Percentiles rank a stretch among this genome's conserved stretches.
Conservation (phyloP, 2,888 invertebrate species). For the Entomobrya proxima region DNA sequence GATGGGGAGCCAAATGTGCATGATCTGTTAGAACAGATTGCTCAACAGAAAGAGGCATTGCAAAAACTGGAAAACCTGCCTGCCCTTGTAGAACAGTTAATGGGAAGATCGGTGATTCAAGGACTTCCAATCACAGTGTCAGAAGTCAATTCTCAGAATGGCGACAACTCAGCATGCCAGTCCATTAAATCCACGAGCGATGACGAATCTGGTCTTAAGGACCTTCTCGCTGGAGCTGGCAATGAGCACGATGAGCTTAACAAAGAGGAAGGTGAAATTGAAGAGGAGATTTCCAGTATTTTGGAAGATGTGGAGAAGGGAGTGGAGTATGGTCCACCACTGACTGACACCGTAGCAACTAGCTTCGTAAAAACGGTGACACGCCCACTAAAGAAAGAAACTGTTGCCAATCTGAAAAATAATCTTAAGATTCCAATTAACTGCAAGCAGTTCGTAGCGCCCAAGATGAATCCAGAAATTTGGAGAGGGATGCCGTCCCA, state of each 20-base stretch:
- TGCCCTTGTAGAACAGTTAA: background rate
- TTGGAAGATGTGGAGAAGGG: constrained; percentile 4
- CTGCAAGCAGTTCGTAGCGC: background rate
- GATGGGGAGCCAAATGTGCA: too few relatives aligned
- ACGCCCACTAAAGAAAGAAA: background rate
- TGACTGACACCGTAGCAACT: background rate
- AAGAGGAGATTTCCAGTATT: background rate
- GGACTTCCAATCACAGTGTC: background rate
- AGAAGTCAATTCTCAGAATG: background rate
- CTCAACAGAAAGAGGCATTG: background rate
- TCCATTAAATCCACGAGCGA: too few relatives aligned
- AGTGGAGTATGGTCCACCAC: background rate
- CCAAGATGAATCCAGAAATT: background rate
- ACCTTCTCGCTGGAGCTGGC: background rate
- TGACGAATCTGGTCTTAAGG: background rate
- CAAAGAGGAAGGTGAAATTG: background rate
- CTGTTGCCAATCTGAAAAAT: background rate
- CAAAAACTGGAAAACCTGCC: background rate
- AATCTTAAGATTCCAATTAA: background rate
- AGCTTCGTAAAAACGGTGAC: background rate
- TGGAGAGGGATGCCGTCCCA: background rate
- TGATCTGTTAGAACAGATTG: background rate
- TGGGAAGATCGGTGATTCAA: too few relatives aligned
- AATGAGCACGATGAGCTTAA: background rate
- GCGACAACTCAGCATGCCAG: too few relatives aligned